These are phyloP conservation scores for Cataglyphis hispanica DNA, from an alignment of 1,140 invertebrate genomes.

Conservation along the genomic window DNA sequence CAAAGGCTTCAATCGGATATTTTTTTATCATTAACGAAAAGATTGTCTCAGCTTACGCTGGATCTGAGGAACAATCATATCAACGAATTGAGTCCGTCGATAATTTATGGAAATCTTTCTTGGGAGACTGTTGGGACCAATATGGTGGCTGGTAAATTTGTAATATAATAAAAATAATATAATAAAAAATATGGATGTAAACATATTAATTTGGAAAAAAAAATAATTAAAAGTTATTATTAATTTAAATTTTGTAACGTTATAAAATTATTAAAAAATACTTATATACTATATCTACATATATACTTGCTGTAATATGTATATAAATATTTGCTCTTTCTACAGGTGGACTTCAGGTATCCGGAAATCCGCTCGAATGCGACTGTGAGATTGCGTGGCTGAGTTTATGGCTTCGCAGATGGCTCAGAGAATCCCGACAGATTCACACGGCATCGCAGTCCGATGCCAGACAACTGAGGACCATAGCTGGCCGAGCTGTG, in stretches of 20 bases:
- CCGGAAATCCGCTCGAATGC: conserved; percentile 94
- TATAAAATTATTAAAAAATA: neutral
- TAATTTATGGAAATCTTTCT: conserved; percentile 94
- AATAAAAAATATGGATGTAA: neutral
- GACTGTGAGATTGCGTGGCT: conserved; percentile 96
- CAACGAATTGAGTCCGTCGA: conserved; percentile 91
- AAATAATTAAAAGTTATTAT: neutral
- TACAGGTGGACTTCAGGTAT: conserved; percentile 93
- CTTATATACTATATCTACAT: too few relatives aligned
- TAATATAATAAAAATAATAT: too few relatives aligned
- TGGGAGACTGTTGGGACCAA: conserved; percentile 95
- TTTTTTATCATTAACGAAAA: conserved; percentile 91
- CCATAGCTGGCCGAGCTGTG: conserved; percentile 83
- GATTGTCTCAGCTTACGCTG: conserved; percentile 92
- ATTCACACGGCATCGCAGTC: conserved; percentile 89
- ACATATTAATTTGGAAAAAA: conserved; percentile 21
- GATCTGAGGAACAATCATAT: conserved; percentile 94
- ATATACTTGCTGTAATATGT: too few relatives aligned
- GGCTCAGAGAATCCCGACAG: conserved; percentile 92
- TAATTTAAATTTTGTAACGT: neutral
- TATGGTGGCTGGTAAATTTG: conserved; percentile 90
- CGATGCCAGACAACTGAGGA: conserved; percentile 84
- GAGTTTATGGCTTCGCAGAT: conserved; percentile 94
- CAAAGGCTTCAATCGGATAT: conserved; percentile 92
- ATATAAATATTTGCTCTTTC: conserved; percentile 52